Conservation (phyloP, 2,888 invertebrate genomes). For the Agonopterix subpropinquella region DNA sequence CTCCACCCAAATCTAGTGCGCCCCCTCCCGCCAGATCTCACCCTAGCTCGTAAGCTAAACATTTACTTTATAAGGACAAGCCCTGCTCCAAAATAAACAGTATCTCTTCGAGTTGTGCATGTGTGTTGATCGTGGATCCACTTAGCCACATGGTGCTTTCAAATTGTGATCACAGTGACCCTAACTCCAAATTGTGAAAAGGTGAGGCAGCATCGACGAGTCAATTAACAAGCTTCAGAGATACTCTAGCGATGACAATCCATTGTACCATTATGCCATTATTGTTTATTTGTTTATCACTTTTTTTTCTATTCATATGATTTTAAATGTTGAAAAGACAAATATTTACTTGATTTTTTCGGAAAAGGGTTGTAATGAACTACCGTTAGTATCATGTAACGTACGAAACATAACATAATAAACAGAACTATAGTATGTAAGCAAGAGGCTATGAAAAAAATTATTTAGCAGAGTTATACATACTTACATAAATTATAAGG, state of each 20-base stretch:
- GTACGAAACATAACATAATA: background rate
- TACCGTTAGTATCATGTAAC: background rate
- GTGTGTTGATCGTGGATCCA: constrained; percentile 20
- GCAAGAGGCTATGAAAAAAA: constrained; percentile 34
- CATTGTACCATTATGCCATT: too few relatives aligned
- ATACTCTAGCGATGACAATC: background rate
- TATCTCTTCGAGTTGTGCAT: constrained; percentile 31
- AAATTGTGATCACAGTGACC: constrained; percentile 58
- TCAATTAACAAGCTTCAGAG: background rate
- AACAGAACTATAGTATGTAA: constrained; percentile 21
- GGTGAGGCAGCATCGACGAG: background rate
- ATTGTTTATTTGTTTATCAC: too few relatives aligned
- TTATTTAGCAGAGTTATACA: constrained; percentile 18
- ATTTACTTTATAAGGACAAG: constrained; percentile 13
- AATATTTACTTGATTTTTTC: background rate
- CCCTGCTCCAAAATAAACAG: constrained; percentile 16
- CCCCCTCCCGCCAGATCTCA: constrained; percentile 4
- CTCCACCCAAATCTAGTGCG: constrained; percentile 85
- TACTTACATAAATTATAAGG: constrained; percentile 6
- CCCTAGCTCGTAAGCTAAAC: constrained; percentile 2
- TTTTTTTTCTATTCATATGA: too few relatives aligned
- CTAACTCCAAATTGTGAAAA: constrained; percentile 28
- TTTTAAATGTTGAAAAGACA: too few relatives aligned
- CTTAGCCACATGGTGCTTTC: constrained; percentile 51
- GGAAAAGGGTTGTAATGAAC: background rate